Conservation (phyloP, 2,113 vertebrate species). For the Tetraodon nigroviridis region DNA sequence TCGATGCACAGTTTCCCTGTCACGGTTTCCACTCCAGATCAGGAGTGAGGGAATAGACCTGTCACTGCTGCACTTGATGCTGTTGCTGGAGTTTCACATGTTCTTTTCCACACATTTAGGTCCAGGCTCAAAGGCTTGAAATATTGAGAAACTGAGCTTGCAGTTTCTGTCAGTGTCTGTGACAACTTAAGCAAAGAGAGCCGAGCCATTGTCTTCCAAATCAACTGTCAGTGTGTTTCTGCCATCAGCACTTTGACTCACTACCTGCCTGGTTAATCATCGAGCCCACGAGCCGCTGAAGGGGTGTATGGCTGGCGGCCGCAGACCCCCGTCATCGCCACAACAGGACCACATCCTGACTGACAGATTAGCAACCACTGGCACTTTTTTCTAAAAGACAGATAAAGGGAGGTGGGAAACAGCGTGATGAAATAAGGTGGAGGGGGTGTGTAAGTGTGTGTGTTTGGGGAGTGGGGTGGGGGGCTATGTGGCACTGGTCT, state of each 20-base stretch:
- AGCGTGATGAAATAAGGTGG: constrained; percentile 52
- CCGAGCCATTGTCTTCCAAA: constrained; percentile 76
- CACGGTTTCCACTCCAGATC: no score
- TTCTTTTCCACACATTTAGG: no score
- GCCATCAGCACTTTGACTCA: constrained; percentile 76
- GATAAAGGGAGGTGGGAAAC: constrained; percentile 31
- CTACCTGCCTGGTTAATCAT: constrained; percentile 80
- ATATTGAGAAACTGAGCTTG: no score
- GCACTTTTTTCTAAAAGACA: constrained; percentile 64
- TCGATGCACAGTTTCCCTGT: background rate
- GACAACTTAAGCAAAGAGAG: constrained; percentile 77
- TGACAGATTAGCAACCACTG: constrained; percentile 77
- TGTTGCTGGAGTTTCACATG: no score
- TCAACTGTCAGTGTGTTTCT: constrained; percentile 72
- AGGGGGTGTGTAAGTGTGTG: constrained; percentile 48
- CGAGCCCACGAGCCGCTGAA: constrained; percentile 65
- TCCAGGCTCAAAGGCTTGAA: no score
- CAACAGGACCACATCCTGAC: constrained; percentile 68
- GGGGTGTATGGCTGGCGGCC: constrained; percentile 62
- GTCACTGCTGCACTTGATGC: no score
- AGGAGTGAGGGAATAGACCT: no score
- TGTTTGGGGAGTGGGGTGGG: no score
- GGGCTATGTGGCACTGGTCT: background rate
- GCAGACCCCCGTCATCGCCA: constrained; percentile 51
- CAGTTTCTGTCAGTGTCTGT: constrained; percentile 21